phyloP scores from a whole-genome alignment of 53 echinoderm and acorn worm species.

The Zoroaster sp. region DNA sequence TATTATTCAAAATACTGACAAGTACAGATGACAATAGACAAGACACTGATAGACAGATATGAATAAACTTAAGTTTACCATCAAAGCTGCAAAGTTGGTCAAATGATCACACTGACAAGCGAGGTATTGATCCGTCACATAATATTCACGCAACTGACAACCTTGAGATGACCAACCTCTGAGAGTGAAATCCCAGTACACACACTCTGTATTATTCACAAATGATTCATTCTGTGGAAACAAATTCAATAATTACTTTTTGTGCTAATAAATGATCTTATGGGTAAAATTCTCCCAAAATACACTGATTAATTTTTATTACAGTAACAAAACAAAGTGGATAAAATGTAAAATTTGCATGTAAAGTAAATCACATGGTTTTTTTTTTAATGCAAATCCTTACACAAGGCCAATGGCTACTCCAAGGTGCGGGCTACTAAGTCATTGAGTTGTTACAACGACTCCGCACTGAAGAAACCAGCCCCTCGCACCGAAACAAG shows the following conservation, averaged over 20 bases:
- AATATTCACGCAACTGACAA: constrained; percentile 41
- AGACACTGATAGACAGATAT: background rate
- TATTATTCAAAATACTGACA: no score
- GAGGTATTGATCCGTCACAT: background rate
- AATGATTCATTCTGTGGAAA: constrained; percentile 7
- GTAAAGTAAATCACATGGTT: no score
- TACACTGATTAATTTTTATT: background rate
- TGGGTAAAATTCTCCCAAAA: background rate
- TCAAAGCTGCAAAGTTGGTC: constrained; percentile 91
- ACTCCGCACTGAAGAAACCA: no score
- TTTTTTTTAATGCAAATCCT: no score
- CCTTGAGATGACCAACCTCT: constrained; percentile 78
- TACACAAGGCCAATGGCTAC: no score
- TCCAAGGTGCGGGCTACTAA: no score
- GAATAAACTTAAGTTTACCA: constrained; percentile 54
- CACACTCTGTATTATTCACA: constrained; percentile 73
- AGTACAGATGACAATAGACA: background rate
- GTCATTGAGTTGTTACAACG: no score
- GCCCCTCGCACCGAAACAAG: no score
- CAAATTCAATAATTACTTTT: background rate
- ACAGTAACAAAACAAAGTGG: no score
- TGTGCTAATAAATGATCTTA: background rate
- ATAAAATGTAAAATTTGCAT: no score
- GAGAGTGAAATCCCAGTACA: constrained; percentile 79
- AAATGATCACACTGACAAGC: constrained; percentile 76